Evolutionary conservation across 2,888 invertebrate genomes (phyloP).

Genomic region (Branchipolynoe longqiensis): DNA sequence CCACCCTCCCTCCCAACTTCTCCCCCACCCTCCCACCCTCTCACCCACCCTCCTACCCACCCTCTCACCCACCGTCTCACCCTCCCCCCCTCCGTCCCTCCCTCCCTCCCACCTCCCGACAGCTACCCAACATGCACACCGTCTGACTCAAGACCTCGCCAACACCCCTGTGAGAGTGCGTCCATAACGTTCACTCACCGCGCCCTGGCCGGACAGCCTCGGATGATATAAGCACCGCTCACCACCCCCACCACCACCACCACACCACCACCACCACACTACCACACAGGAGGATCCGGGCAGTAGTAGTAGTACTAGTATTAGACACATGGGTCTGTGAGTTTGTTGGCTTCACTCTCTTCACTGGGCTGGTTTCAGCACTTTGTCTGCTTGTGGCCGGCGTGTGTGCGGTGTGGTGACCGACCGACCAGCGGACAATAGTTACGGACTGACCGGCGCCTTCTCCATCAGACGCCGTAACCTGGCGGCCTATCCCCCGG

Average conservation of each 20-base stretch:
- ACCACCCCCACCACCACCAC: not conserved
- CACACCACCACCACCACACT: not conserved
- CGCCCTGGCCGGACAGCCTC: not conserved
- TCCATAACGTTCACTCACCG: too few species aligned
- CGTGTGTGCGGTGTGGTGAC: not conserved
- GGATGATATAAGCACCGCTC: not conserved
- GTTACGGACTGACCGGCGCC: slow-evolving; percentile 50
- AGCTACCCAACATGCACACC: not conserved
- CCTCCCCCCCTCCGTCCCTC: not conserved
- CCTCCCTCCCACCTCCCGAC: not conserved
- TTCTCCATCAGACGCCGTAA: slow-evolving; percentile 43
- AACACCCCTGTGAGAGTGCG: too few species aligned
- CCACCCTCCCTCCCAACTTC: too few species aligned
- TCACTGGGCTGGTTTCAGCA: too few species aligned
- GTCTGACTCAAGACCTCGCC: not conserved
- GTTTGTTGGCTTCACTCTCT: too few species aligned
- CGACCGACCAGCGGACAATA: slow-evolving; percentile 36
- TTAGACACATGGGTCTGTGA: too few species aligned
- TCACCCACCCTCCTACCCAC: not conserved
- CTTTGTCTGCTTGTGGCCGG: too few species aligned
- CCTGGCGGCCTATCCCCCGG: not conserved
- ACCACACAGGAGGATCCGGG: not conserved
- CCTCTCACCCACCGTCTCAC: not conserved
- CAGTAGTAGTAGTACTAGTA: too few species aligned
- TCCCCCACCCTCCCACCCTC: too few species aligned